Base-by-base conservation (phyloP, 2,113 vertebrate species). In the Apodemus speciosus region DNA sequence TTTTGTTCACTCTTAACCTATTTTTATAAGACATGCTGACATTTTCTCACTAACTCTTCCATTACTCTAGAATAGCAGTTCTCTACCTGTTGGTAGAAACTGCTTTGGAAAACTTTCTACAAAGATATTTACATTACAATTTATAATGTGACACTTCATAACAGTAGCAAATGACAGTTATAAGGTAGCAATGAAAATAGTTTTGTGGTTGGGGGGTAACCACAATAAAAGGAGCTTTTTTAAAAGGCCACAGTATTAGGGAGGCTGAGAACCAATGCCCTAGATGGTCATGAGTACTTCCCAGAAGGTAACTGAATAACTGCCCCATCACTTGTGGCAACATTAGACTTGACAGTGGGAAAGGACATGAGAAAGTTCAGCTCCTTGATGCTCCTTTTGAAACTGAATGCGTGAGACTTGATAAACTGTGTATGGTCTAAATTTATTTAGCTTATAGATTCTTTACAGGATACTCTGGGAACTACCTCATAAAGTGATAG, bases 1-100 rank as follows among this genome's bases (percentile, higher is more conserved):
- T 90, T 96, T 79, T 85, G 66, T 66, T 90, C 27, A 43, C 84
- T 14, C 23, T n/a, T 43, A 88, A 79, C 43, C 27, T 90, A n/a
- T 71, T 81, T 90, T 64, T 56, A 77, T 90, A 93, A 79, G 64
- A 66, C 77, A 40, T 43, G 73, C 49, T 85, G 72, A 46, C 35
- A 75, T 81, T 81, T 92, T 43, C 38, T 32, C 38, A 72, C 14
- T 86, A 80, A 35, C 81, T 21, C 10, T 69, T 16, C 62, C 38
- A 88, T 77, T 84, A 56, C 43, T 49, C 38, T 77, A 51, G 30
- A 51, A 77, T 21, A 51, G 30, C 9, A 20, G 49, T 53, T 75
- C 18, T n/a, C 32, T n/a, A 79, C 9, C 49, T 53, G 18, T 79
- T 18, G 10, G 49, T n/a, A 21, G 20, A 10, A 79, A n/a, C 32